A percentile compares a stretch with the other conserved stretches of the same genome.
These are phyloP conservation scores for Euphonia xanthogaster DNA, from an alignment of 2,797 vertebrate genomes.

Conservation along the genomic window DNA sequence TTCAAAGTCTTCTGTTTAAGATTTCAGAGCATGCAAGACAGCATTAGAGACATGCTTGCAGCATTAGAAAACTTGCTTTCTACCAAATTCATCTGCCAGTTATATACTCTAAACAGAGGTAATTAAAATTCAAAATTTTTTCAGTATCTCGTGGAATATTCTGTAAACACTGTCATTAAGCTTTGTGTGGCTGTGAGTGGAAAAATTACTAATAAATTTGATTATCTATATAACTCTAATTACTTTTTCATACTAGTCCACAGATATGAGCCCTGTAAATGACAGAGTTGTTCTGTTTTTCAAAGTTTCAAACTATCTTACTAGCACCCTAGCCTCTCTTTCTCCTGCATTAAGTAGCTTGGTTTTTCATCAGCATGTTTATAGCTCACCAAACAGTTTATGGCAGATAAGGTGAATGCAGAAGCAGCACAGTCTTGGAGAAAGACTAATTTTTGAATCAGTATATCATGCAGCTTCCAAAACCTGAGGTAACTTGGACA, in stretches of 20 bases:
- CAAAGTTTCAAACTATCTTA: not conserved
- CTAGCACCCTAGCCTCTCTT: not conserved
- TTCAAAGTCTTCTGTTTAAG: not conserved
- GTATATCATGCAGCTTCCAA: not conserved
- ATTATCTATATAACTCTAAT: not conserved
- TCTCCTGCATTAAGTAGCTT: not conserved
- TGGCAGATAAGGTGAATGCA: not conserved
- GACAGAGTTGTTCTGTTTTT: not conserved
- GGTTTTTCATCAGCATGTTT: not conserved
- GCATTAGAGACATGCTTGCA: not conserved
- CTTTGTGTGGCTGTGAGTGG: not conserved
- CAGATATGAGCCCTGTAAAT: not conserved
- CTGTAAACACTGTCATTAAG: not conserved
- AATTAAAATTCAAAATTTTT: not conserved
- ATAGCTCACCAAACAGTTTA: not conserved
- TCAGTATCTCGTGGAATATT: not conserved
- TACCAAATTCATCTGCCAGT: not conserved
- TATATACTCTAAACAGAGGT: not conserved
- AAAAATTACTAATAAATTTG: not conserved
- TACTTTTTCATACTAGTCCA: not conserved
- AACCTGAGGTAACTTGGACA: not conserved
- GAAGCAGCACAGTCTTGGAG: not conserved
- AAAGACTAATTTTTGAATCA: not conserved
- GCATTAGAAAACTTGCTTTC: not conserved
- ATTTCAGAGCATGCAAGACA: not conserved